These are phyloP conservation scores for Agonopterix subpropinquella DNA, from an alignment of 2,888 invertebrate species.

Conservation along the genomic window DNA sequence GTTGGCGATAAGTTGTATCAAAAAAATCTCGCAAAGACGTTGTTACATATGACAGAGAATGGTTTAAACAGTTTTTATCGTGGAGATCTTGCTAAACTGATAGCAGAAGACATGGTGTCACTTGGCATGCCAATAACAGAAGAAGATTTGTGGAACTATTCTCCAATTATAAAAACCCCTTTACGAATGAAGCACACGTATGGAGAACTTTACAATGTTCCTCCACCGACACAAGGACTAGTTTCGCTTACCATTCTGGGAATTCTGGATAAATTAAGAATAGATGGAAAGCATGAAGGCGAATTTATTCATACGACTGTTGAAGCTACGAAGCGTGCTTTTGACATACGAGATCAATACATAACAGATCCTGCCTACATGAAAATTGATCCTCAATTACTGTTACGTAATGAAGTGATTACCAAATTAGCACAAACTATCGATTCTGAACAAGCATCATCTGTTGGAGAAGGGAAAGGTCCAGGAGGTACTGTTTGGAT, in stretches of 20 bases:
- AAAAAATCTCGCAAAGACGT: constrained; percentile 44
- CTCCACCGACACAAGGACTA: constrained; percentile 65
- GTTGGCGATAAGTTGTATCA: constrained; percentile 46
- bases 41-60: constrained; percentile 40
- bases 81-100: constrained; percentile 47
- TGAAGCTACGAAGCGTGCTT: constrained; percentile 55
- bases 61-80: constrained; percentile 55
- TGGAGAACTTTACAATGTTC: constrained; percentile 52
- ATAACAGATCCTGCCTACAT: constrained; percentile 57
- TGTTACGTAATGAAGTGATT: constrained; percentile 35
- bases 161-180: constrained; percentile 43
- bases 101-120: constrained; percentile 44
- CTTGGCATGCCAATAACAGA: constrained; percentile 53
- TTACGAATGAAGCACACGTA: constrained; percentile 41
- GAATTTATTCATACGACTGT: constrained; percentile 53
- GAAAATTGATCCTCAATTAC: constrained; percentile 39
- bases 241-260: constrained; percentile 53
- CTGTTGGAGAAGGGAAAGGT: constrained; percentile 33
- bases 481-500: constrained; percentile 63
- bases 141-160: constrained; percentile 48
- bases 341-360: constrained; percentile 39
- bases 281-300: constrained; percentile 50
- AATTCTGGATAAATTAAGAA: constrained; percentile 47
- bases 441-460: constrained; percentile 29
- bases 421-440: constrained; percentile 42